Conservation (phyloP, 2,797 vertebrate genomes). For the Molossus molossus region DNA sequence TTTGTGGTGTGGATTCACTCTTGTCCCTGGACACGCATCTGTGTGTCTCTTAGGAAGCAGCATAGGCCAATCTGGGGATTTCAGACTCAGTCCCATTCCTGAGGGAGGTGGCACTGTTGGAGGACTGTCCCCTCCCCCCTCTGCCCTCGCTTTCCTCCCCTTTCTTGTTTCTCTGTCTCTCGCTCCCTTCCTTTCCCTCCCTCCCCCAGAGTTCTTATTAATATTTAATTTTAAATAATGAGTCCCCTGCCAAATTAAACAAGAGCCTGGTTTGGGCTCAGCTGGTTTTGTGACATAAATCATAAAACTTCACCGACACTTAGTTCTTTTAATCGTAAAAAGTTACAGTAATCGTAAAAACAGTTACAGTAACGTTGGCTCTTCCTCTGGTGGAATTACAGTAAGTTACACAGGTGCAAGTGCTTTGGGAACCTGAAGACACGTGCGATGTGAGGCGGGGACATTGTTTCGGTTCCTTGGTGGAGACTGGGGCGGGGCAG, state of each 20-base stretch:
- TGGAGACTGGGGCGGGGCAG: no score
- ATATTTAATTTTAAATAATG: not conserved
- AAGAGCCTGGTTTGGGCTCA: not conserved
- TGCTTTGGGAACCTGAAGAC: not conserved
- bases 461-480: not conserved
- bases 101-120: not conserved
- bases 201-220: not conserved
- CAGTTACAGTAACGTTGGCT: not conserved
- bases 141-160: accelerated
- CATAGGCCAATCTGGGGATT: not conserved
- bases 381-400: not conserved
- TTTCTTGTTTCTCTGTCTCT: not conserved
- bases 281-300: not conserved
- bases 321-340: not conserved
- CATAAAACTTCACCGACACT: not conserved
- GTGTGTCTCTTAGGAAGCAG: not conserved
- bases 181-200: not conserved
- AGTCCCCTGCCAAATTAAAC: not conserved
- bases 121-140: not conserved
- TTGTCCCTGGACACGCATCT: not conserved
- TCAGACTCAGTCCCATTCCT: not conserved
- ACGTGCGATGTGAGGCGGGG: not conserved
- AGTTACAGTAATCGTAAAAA: not conserved
- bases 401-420: not conserved
- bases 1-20: not conserved